phyloP scores from a whole-genome alignment of 2,888 invertebrate species.

The Zelleria hepariella region DNA sequence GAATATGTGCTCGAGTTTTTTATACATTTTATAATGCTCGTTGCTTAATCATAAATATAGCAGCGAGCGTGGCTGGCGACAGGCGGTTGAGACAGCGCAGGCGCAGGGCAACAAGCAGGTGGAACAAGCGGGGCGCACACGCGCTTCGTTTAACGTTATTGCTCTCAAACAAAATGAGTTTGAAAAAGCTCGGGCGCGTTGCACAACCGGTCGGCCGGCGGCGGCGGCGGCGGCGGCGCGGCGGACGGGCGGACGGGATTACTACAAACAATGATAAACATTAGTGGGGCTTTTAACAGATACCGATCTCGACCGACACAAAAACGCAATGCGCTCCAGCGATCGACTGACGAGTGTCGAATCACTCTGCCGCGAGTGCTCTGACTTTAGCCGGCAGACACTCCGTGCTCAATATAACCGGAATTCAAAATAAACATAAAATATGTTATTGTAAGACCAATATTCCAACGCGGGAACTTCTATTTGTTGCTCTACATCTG shows the following conservation, averaged over 20 bases:
- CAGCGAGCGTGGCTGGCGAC: not conserved
- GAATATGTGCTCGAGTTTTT: not conserved
- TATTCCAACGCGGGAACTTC: no score
- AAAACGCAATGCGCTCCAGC: not conserved
- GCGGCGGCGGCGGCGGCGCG: not conserved
- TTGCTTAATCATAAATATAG: not conserved
- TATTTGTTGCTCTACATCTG: no score
- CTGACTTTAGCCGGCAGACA: no score
- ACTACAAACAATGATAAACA: slow-evolving; percentile 5
- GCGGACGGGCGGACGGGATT: not conserved
- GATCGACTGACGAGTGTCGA: not conserved
- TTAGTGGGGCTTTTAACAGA: slow-evolving; percentile 5
- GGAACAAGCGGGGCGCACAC: no score
- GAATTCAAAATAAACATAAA: no score
- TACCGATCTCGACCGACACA: slow-evolving; percentile 1
- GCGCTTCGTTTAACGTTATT: not conserved
- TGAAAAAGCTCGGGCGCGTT: not conserved
- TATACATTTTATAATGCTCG: not conserved
- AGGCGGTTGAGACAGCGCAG: no score
- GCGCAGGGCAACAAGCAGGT: not conserved
- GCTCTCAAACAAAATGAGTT: not conserved
- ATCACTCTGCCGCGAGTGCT: no score
- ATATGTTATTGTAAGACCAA: no score
- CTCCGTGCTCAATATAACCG: no score
- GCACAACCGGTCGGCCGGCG: slow-evolving; percentile 1